These are phyloP conservation scores for Galeopterus variegatus DNA, from an alignment of 2,113 vertebrate genomes.

Conservation along the genomic window DNA sequence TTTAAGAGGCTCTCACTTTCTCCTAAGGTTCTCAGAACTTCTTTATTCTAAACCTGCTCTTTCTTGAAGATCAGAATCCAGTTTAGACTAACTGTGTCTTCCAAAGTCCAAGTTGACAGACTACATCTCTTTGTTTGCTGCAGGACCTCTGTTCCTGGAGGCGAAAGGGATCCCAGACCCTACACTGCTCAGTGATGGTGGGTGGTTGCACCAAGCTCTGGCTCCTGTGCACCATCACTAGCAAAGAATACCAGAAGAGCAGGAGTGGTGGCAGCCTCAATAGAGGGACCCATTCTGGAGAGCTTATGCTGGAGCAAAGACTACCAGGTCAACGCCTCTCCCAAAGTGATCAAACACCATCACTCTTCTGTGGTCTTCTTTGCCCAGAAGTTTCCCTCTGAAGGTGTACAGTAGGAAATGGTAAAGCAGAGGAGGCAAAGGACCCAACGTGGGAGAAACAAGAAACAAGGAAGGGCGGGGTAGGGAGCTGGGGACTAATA, in stretches of 20 bases:
- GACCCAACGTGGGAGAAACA: neutral
- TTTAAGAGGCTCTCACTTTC: neutral
- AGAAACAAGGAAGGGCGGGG: neutral
- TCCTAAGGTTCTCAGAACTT: neutral
- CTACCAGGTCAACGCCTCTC: rapidly evolving
- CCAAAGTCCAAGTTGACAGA: neutral
- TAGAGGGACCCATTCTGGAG: neutral
- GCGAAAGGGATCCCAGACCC: rapidly evolving
- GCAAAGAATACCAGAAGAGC: neutral
- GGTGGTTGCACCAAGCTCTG: too few species aligned
- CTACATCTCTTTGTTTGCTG: neutral
- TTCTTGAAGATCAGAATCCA: slow-evolving; percentile 37
- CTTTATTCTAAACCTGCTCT: neutral
- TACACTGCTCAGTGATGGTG: neutral
- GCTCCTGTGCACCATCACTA: neutral
- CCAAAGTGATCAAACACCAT: neutral
- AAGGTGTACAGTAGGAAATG: neutral
- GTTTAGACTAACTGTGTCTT: neutral
- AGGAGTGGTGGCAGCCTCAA: neutral
- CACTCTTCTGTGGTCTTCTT: neutral
- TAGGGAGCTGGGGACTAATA: neutral
- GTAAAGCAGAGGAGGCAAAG: neutral
- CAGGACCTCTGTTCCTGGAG: neutral
- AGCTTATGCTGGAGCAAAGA: neutral
- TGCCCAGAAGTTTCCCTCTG: neutral